A percentile compares a stretch with the other conserved stretches of the same genome.
Evolutionary conservation across 2,888 invertebrate genomes (phyloP).

Genomic region (Lasiommata megera): DNA sequence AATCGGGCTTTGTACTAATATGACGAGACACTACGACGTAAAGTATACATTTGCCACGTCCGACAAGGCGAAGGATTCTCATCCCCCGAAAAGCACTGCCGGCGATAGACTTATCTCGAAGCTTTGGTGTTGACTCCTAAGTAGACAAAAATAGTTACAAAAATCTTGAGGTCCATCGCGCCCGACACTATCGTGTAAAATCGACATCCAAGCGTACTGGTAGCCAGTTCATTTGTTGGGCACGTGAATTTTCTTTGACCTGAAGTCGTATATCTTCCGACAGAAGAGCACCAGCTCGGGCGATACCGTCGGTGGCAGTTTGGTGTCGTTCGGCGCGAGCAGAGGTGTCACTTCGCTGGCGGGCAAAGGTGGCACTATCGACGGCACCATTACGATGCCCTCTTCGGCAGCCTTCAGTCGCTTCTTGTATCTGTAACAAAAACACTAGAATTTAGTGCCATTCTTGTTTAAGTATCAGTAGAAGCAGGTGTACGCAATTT

Average conservation of each 20-base stretch:
- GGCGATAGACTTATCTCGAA: conserved; percentile 33
- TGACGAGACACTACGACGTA: conserved; percentile 48
- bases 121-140: conserved; percentile 54
- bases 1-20: conserved; percentile 73
- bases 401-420: conserved; percentile 89
- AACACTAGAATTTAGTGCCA: neutral
- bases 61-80: neutral
- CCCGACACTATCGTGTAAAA: conserved; percentile 35
- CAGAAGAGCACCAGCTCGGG: conserved; percentile 96
- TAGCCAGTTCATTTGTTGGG: conserved; percentile 64
- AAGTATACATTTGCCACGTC: conserved; percentile 23
- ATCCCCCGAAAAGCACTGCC: conserved; percentile 24
- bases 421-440: conserved; percentile 87
- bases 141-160: conserved; percentile 29
- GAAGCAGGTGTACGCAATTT: too few species aligned
- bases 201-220: conserved; percentile 37
- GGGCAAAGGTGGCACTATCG: conserved; percentile 87
- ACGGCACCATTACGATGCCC: conserved; percentile 85
- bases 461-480: neutral
- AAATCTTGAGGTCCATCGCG: conserved; percentile 32
- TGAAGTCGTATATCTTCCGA: conserved; percentile 95
- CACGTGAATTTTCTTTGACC: conserved; percentile 87
- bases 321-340: conserved; percentile 79
- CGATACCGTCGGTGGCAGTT: conserved; percentile 82
- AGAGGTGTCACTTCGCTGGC: conserved; percentile 81